Percentiles rank a stretch among this genome's conserved stretches.
Conservation (phyloP, 2,797 vertebrate genomes). For the Poecilia velifera region DNA sequence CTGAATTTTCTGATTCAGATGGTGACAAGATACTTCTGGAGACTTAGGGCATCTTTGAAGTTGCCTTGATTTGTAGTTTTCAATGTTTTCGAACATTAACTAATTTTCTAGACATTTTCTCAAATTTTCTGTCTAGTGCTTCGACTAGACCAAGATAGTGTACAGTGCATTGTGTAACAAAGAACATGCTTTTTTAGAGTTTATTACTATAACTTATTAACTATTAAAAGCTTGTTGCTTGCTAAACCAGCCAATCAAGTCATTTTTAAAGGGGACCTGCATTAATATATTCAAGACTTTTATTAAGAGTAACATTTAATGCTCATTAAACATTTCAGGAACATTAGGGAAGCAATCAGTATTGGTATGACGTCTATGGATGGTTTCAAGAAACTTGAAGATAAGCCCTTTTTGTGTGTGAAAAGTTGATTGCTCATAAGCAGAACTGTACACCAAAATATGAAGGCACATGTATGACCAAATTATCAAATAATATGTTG, state of each 20-base stretch:
- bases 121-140: neutral
- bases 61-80: neutral
- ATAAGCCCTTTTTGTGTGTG: neutral
- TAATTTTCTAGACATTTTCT: neutral
- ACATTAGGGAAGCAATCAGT: neutral
- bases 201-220: neutral
- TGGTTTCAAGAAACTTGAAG: neutral
- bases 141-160: neutral
- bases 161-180: neutral
- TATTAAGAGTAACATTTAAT: neutral
- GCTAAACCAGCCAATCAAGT: neutral
- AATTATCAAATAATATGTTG: neutral
- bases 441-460: neutral
- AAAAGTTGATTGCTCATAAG: neutral
- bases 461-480: neutral
- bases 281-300: neutral
- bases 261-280: neutral
- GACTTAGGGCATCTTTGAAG: neutral
- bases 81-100: neutral
- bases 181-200: neutral
- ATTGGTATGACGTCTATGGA: neutral
- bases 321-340: neutral
- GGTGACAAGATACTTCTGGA: neutral
- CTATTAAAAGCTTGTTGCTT: neutral
- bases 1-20: neutral